Base-by-base conservation (phyloP, 2,888 invertebrate genomes). In the Lasioglossum marginatum region DNA sequence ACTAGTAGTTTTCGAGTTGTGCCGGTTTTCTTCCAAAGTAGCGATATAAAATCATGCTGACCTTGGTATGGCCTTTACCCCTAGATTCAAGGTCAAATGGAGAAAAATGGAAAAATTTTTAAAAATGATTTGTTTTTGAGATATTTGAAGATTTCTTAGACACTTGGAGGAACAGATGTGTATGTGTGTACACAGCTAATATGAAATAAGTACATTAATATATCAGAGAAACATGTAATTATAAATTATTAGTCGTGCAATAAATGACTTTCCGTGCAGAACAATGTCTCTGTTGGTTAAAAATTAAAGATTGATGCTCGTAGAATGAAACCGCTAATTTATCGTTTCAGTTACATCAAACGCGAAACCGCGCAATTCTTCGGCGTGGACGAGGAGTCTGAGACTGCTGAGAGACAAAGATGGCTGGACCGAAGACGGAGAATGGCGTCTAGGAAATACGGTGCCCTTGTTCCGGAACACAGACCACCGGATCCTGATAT, bases 351-450 rank as follows among this genome's bases (percentile, higher is more conserved):
- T 93, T 97, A 97, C 95, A 97, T 98, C 93, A 97, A 97, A 94
- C 96, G 97, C 90, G 98, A 98, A 94, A 97, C 98, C 82, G 97
- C 97, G 81, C 97, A 97, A 91, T 98, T 98, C 95, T 98, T 98
- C 95, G 98, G 98, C 34, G 97, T 98, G 82, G 97, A 97, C 93
- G 97, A 97, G 93, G 97, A 97, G 91, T 97, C 97, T 91, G 97
- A 98, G 94, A 96, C 96, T 92, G 96, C 97, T 93, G 97, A 97
- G 95, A 96, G 97, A 94, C 96, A 97, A 93, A 95, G 97, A 94
- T 98, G 98, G 98, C 96, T 97, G 93, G 98, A 98, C 93, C 96
- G 98, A 94, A 96, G 98, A 94, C 97, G 97, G 94, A 96, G 98
- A 92, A 96, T 98, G 95, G 97, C 98, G 91, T 97, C 97, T 93